Base-by-base conservation (phyloP, 2,797 vertebrate species). In the Cynodonichthys magdalenae region DNA sequence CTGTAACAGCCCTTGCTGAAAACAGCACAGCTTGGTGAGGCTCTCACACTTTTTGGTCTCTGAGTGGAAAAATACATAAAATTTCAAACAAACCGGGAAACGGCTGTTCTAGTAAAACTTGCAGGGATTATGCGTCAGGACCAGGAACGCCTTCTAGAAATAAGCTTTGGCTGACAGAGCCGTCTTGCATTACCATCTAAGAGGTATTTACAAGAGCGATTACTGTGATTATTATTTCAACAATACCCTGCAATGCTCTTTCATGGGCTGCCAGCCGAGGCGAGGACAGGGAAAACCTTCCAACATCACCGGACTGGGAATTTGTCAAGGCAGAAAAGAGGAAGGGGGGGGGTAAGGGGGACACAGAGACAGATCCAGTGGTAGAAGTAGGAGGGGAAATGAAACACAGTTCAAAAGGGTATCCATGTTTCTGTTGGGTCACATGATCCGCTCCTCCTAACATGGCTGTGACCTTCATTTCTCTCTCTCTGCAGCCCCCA, bases 401-500 rank as follows among this genome's bases (percentile, higher is more conserved):
- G 63, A 18, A 7, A 53, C 57, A 28, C 50, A 74, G 89, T 93
- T 93, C 87, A 92, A 91, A 93, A 91, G 84, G 82, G 28, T 45
- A 80, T 72, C 50, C 60, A 74, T 65, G 84, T 80, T 69, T 89
- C 85, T 87, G 87, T 91, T 56, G 56, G 83, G 76, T 90, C 75
- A 57, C 55, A 63, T 12, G 62, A 57, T 69, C 18, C 39, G 42
- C 49, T 61, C 65, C 47, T 74, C 36, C 64, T 79, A 75, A 85
- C 59, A 6, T 54, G 24, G 56, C 76, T 69, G 69, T 79, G 64
- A 77, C 71, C 58, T 68, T 63, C 67, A 39, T 66, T 55, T 59
- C 34, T 94, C 77, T 92, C 68, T 92, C 87, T 94, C 89, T 75
- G 73, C 92, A 98, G 96, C 96, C 82, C 96, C 96, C 85, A 94